Conservation (phyloP, 1,140 invertebrate species). For the Pogonomyrmex californicus region DNA sequence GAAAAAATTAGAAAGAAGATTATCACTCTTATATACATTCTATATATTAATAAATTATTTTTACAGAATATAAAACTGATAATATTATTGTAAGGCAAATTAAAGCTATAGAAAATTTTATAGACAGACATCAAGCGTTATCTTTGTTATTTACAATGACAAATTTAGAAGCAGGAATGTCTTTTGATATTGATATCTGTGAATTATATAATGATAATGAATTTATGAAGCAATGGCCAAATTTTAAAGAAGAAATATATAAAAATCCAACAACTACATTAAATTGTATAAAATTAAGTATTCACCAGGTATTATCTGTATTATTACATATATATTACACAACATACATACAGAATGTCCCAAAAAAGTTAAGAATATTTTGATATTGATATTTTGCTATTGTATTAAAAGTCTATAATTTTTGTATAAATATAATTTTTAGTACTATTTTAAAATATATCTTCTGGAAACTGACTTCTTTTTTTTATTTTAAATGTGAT, state of each 20-base stretch:
- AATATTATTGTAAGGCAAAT: conserved; percentile 86
- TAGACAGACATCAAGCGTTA: conserved; percentile 85
- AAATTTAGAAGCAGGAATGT: conserved; percentile 89
- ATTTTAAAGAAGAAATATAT: conserved; percentile 89
- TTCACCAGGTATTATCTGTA: conserved; percentile 89
- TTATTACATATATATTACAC: conserved; percentile 54
- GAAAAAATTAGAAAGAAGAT: no score
- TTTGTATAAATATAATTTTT: no score
- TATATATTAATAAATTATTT: conserved; percentile 66
- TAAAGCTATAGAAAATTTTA: conserved; percentile 87
- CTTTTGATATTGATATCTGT: conserved; percentile 90
- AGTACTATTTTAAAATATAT: no score
- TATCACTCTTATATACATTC: neutral
- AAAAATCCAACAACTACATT: conserved; percentile 90
- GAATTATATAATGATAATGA: conserved; percentile 88
- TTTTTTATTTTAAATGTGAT: no score
- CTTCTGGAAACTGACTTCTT: no score
- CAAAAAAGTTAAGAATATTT: no score
- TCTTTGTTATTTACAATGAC: conserved; percentile 86
- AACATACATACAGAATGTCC: neutral
- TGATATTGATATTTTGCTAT: no score
- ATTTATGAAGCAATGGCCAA: conserved; percentile 88
- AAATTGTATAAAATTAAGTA: conserved; percentile 90
- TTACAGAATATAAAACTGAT: conserved; percentile 86
- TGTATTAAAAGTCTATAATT: no score